Evolutionary conservation across 2,113 vertebrate genomes (phyloP).

Genomic region (Cacatua alba): DNA sequence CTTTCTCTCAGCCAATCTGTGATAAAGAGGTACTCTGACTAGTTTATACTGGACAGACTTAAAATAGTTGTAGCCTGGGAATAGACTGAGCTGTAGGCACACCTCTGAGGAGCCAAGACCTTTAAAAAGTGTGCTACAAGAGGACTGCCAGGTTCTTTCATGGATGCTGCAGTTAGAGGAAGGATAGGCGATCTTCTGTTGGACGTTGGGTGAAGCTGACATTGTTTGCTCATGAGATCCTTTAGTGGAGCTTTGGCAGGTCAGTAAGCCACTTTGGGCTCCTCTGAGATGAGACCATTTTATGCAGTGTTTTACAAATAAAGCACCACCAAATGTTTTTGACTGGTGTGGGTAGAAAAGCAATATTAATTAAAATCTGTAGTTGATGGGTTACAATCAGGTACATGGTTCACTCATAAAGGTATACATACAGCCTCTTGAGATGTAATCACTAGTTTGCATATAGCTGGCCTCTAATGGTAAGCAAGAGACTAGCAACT

Average conservation of each 20-base stretch:
- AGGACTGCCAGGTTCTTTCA: neutral
- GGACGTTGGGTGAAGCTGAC: neutral
- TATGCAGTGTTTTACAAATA: neutral
- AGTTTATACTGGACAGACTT: neutral
- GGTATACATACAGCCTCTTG: neutral
- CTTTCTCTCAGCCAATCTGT: neutral
- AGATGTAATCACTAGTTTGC: neutral
- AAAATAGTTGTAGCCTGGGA: neutral
- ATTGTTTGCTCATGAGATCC: neutral
- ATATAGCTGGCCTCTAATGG: neutral
- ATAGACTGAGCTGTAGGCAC: neutral
- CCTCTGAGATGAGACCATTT: neutral
- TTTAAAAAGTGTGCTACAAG: neutral
- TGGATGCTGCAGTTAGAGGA: neutral
- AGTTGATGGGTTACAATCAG: rapidly evolving
- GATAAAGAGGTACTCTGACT: neutral
- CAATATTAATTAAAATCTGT: neutral
- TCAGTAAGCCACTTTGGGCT: neutral
- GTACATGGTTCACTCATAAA: neutral
- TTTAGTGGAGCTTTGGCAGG: neutral
- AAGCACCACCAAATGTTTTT: neutral
- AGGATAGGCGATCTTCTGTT: neutral
- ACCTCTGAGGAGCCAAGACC: neutral
- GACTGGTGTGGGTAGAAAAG: neutral
- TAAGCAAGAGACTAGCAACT: neutral